phyloP scores from a whole-genome alignment of 2,888 invertebrate species.

The Nycteola revayana region DNA sequence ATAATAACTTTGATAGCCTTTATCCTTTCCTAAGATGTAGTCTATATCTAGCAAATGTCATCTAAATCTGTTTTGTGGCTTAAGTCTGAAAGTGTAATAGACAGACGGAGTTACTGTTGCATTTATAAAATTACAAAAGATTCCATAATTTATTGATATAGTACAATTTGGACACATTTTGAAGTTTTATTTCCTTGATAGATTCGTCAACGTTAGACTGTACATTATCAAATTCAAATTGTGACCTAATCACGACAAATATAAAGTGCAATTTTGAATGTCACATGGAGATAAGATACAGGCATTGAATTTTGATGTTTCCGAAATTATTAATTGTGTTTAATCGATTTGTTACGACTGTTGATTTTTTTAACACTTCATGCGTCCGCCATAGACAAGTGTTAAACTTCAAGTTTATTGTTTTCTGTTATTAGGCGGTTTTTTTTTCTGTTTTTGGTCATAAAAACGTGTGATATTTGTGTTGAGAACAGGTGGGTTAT shows the following conservation, averaged over 20 bases:
- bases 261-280: slow-evolving; percentile 35
- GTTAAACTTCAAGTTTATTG: slow-evolving; percentile 16
- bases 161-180: slow-evolving; percentile 15
- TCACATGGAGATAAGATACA: slow-evolving; percentile 20
- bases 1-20: no score
- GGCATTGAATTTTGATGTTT: slow-evolving; percentile 40
- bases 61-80: no score
- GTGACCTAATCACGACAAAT: slow-evolving; percentile 19
- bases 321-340: slow-evolving; percentile 44
- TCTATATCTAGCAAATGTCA: no score
- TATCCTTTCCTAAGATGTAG: no score
- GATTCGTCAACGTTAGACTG: slow-evolving; percentile 18
- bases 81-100: no score
- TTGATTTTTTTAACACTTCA: slow-evolving; percentile 43
- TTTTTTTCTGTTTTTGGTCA: slow-evolving; percentile 4
- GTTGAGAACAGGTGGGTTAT: no score
- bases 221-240: slow-evolving; percentile 14
- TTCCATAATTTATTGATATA: neutral
- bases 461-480: neutral
- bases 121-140: no score
- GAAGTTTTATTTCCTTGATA: slow-evolving; percentile 15
- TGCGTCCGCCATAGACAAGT: slow-evolving; percentile 38
- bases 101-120: no score
- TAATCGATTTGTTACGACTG: slow-evolving; percentile 63
- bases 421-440: slow-evolving; percentile 7